These are phyloP conservation scores for Leucopsar rothschildi DNA, from an alignment of 2,113 vertebrate genomes.

Conservation along the genomic window DNA sequence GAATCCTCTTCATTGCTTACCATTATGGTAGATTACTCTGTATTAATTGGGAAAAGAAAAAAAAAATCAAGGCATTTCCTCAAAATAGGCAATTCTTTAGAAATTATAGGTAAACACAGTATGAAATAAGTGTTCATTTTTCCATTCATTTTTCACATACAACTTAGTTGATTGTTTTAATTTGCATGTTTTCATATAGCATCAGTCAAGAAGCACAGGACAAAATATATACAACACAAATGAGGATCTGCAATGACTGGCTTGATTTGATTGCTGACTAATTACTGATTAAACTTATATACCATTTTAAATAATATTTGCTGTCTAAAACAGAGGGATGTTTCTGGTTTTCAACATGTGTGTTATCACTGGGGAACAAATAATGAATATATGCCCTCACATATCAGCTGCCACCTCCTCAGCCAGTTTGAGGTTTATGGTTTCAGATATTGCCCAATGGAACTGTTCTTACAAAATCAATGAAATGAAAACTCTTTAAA, in stretches of 20 bases:
- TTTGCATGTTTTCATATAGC: background rate
- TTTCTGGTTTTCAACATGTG: background rate
- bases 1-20: background rate
- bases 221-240: background rate
- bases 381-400: background rate
- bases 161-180: background rate
- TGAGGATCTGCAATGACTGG: background rate
- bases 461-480: background rate
- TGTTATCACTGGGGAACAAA: background rate
- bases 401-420: background rate
- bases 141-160: background rate
- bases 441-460: background rate
- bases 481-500: background rate
- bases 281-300: background rate
- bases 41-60: background rate
- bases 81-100: background rate
- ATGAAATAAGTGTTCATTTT: background rate
- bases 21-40: background rate
- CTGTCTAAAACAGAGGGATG: background rate
- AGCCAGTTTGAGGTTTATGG: background rate
- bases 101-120: background rate
- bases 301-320: background rate
- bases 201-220: background rate
- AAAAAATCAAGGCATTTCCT: background rate
- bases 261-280: background rate